Percentiles rank a stretch among this genome's conserved stretches.
Conservation (phyloP, 1,140 invertebrate genomes). For the Lasaia peninsularis region DNA sequence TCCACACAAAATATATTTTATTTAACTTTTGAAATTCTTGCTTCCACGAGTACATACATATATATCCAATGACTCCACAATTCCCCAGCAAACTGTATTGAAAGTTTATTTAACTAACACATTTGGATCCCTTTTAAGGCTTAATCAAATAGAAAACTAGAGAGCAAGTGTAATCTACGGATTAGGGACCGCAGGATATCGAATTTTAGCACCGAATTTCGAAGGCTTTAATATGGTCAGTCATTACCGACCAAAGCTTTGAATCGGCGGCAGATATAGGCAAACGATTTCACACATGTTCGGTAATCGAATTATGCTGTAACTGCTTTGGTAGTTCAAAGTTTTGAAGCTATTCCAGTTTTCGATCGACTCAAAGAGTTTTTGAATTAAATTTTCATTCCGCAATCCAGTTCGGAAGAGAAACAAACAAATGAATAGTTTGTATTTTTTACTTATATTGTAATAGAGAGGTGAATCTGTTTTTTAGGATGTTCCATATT, state of each 20-base stretch:
- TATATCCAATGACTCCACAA: too few species aligned
- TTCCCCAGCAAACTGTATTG: neutral
- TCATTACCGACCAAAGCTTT: slow-evolving; percentile 10
- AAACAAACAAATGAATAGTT: too few species aligned
- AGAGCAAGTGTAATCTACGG: neutral
- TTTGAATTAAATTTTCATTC: too few species aligned
- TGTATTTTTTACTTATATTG: too few species aligned
- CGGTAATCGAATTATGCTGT: neutral
- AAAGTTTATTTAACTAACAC: neutral
- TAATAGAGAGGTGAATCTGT: too few species aligned
- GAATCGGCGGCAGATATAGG: neutral
- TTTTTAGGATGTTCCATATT: too few species aligned
- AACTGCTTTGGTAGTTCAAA: neutral
- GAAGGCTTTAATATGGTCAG: slow-evolving; percentile 3
- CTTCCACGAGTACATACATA: too few species aligned
- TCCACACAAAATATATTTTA: too few species aligned
- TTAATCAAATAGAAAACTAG: slow-evolving; percentile 11
- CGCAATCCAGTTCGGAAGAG: too few species aligned
- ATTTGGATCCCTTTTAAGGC: slow-evolving; percentile 1
- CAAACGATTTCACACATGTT: slow-evolving; percentile 5
- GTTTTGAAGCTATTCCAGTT: too few species aligned
- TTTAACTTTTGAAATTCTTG: too few species aligned
- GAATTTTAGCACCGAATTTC: neutral
- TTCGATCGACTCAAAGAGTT: too few species aligned
- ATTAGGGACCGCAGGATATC: slow-evolving; percentile 4